These are phyloP conservation scores for Anguilla rostrata DNA, from an alignment of 2,113 vertebrate genomes.

Conservation along the genomic window DNA sequence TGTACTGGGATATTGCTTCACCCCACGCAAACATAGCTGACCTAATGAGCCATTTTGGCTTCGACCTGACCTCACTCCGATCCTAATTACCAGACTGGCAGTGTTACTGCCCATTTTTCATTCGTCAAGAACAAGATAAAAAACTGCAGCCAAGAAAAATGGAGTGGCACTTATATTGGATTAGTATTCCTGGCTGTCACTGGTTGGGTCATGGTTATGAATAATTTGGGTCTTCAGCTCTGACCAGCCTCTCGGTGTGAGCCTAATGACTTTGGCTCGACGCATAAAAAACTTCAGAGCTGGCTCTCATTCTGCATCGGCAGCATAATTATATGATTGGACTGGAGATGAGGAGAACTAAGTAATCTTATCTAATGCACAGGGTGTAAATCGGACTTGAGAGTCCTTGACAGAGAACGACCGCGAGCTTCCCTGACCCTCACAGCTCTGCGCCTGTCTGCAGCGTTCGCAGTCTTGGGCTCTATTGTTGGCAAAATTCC, in stretches of 20 bases:
- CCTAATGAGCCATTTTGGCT: not conserved
- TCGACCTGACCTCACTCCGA: not conserved
- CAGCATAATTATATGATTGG: not conserved
- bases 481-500: not conserved
- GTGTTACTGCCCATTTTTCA: not conserved
- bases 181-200: not conserved
- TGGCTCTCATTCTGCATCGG: not conserved
- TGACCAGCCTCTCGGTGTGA: not conserved
- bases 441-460: not conserved
- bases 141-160: not conserved
- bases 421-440: not conserved
- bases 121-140: not conserved
- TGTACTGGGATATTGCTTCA: not conserved
- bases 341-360: not conserved
- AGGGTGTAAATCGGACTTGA: not conserved
- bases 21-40: not conserved
- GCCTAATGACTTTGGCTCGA: not conserved
- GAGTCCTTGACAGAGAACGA: not conserved
- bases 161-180: not conserved
- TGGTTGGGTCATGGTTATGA: constrained; percentile 5
- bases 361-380: not conserved
- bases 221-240: not conserved
- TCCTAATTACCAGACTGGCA: not conserved
- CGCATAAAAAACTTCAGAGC: not conserved
- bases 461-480: not conserved